phyloP scores from a whole-genome alignment of 2,888 invertebrate genomes.

The Macrophya annulata region DNA sequence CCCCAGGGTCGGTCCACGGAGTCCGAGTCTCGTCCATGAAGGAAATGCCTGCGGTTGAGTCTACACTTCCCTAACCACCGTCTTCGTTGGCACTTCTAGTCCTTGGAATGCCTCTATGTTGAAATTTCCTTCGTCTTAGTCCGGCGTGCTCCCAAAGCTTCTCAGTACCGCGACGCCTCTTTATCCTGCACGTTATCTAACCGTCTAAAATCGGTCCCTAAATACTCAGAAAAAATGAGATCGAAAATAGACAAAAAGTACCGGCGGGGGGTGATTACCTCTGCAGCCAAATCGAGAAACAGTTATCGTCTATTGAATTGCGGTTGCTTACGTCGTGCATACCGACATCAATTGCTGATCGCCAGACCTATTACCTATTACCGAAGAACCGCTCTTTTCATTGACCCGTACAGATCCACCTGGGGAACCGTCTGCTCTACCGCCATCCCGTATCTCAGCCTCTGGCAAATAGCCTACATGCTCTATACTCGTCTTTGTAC shows the following conservation, averaged over 20 bases:
- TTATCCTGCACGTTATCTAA: not conserved
- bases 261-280: slow-evolving; percentile 22
- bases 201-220: slow-evolving; percentile 17
- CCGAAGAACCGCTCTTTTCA: slow-evolving; percentile 39
- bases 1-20: slow-evolving; percentile 36
- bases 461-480: slow-evolving; percentile 36
- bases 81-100: slow-evolving; percentile 47
- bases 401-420: slow-evolving; percentile 39
- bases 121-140: slow-evolving; percentile 33
- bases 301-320: slow-evolving; percentile 50
- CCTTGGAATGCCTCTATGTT: slow-evolving; percentile 45
- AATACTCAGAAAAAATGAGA: not conserved
- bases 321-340: slow-evolving; percentile 15
- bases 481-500: slow-evolving; percentile 37
- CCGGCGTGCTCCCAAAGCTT: slow-evolving; percentile 11
- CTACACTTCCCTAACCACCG: slow-evolving; percentile 28
- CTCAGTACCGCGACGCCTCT: not conserved
- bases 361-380: slow-evolving; percentile 31
- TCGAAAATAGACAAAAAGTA: not conserved
- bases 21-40: slow-evolving; percentile 32
- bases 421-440: slow-evolving; percentile 11
- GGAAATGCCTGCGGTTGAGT: slow-evolving; percentile 55
- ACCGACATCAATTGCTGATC: slow-evolving; percentile 36
- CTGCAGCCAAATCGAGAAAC: slow-evolving; percentile 1
- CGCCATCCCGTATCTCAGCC: slow-evolving; percentile 32